A percentile compares a stretch with the other conserved stretches of the same genome.
phyloP scores from a whole-genome alignment of 2,888 invertebrate genomes.

The Helicoverpa assulta region DNA sequence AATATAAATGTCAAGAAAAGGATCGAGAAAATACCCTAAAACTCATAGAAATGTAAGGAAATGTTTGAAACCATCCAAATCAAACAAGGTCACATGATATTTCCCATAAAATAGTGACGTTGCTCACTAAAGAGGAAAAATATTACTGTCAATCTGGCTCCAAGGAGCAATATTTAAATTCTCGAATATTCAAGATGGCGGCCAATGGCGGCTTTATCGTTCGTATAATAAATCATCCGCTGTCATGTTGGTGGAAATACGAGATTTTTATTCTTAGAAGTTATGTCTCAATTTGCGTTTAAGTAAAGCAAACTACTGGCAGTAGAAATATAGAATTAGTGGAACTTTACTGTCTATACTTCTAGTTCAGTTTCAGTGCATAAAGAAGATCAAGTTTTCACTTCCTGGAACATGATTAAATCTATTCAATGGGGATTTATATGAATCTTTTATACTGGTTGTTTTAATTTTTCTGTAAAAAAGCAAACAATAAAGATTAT shows the following conservation, averaged over 20 bases:
- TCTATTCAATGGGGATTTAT: neutral
- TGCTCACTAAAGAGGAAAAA: conserved; percentile 60
- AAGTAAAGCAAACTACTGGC: conserved; percentile 36
- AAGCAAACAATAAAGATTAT: too few relatives aligned
- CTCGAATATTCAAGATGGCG: conserved; percentile 71
- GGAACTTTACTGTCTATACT: neutral
- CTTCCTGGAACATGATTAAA: neutral
- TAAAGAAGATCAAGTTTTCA: neutral
- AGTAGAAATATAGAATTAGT: conserved; percentile 33
- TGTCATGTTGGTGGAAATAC: conserved; percentile 72
- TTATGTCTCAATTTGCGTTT: conserved; percentile 66
- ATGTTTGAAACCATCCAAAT: conserved; percentile 27
- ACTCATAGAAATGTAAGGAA: conserved; percentile 12
- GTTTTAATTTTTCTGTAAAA: neutral
- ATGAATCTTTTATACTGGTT: neutral
- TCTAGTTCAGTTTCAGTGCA: neutral
- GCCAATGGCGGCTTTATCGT: conserved; percentile 73
- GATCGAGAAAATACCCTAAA: neutral
- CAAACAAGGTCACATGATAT: conserved; percentile 42
- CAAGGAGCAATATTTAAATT: conserved; percentile 63
- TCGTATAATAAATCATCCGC: conserved; percentile 75
- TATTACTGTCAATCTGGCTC: conserved; percentile 62
- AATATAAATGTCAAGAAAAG: neutral
- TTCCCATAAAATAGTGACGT: conserved; percentile 48
- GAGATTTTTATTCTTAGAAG: conserved; percentile 71